Evolutionary conservation across 2,888 invertebrate genomes (phyloP).

Genomic region (Chrysolina americana): DNA sequence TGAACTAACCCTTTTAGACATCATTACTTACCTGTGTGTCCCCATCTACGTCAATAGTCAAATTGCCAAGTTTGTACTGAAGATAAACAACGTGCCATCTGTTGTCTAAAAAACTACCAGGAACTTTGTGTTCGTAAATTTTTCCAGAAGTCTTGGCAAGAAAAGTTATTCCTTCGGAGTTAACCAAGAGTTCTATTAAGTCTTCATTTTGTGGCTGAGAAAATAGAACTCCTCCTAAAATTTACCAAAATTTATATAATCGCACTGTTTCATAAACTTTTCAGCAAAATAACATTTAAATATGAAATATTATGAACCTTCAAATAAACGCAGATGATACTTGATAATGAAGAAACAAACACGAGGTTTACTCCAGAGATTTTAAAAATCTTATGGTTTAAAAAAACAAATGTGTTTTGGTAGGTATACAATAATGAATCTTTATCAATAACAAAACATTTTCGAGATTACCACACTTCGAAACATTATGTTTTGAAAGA

Average conservation of each 20-base stretch:
- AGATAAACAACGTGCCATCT: slow-evolving; percentile 85
- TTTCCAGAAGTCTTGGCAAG: slow-evolving; percentile 69
- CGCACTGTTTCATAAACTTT: background rate
- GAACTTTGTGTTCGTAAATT: slow-evolving; percentile 76
- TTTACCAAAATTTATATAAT: background rate
- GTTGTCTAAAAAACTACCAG: slow-evolving; percentile 82
- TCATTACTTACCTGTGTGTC: slow-evolving; percentile 75
- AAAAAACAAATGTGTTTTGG: no score
- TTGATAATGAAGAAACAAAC: no score
- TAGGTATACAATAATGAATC: no score
- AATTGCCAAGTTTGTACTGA: slow-evolving; percentile 75
- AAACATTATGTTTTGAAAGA: background rate
- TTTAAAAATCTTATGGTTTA: no score
- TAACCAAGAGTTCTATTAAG: slow-evolving; percentile 64
- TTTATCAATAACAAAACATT: no score
- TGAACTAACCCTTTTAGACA: no score
- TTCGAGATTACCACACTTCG: no score
- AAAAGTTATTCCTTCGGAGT: slow-evolving; percentile 71
- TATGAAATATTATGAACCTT: no score
- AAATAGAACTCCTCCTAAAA: slow-evolving; percentile 79
- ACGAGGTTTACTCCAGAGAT: no score
- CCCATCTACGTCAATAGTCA: slow-evolving; percentile 72
- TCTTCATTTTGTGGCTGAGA: slow-evolving; percentile 77
- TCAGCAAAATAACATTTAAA: no score
- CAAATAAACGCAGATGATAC: no score